Base-by-base conservation (phyloP, 2,113 vertebrate species). In the Thalassarche chlororhynchos region DNA sequence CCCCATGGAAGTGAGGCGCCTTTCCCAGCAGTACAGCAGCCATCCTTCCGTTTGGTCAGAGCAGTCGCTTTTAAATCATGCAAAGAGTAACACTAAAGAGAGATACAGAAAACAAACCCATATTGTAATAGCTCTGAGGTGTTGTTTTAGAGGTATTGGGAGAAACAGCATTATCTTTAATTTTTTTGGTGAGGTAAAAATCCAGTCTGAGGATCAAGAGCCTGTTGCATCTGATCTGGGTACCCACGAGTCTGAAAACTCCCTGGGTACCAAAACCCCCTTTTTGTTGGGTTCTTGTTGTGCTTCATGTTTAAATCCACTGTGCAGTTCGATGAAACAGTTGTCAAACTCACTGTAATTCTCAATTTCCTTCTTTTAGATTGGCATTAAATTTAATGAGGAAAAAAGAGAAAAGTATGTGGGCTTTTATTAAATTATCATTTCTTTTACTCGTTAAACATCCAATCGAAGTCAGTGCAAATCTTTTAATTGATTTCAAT, bases 361-460 rank as follows among this genome's bases (percentile, higher is more conserved):
- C 95, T 97, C 95, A 38, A 77, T 97, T 96, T 94, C 91, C 93
- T 98, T 97, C 87, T 96, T 52, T 77, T 92, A 97, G 91, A 96
- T 96, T 97, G 95, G 89, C 90, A 87, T 96, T 97, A 94, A 94
- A 97, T 97, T 98, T 97, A 96, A 97, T 85, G 87, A 93, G 78
- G n/a, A 83, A 91, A 94, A 90, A 94, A 80, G 62, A 72, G 61
- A 98, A 78, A 97, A 96, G 92, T 93, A 93, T 90, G 81, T 94
- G 96, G 94, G 80, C 84, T 98, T 98, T 97, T 98, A 98, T 97
- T 97, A 95, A 95, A 96, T 98, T 96, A 95, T 93, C 66, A 58
- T 66, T 88, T 88, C 78, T 96, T 95, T 90, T 82, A 88, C 89
- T 88, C 74, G 84, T 94, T 96, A 96, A 93, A 91, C 68, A 88